phyloP scores from a whole-genome alignment of 2,113 vertebrate species.

The Alectura lathami region DNA sequence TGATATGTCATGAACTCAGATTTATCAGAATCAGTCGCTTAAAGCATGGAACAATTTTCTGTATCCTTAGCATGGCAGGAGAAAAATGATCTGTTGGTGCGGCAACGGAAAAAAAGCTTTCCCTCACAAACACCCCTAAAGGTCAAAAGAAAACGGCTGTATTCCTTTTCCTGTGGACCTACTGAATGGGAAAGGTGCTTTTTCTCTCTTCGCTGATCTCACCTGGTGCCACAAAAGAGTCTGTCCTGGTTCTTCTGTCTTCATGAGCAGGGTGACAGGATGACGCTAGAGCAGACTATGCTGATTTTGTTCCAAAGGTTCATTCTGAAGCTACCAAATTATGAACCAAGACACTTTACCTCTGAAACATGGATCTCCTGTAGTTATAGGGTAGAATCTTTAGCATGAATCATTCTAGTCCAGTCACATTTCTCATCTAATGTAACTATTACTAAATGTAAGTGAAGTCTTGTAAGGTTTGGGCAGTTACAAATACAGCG shows the following conservation, averaged over 20 bases:
- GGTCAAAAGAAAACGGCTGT: neutral
- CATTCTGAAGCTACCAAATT: neutral
- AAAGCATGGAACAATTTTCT: neutral
- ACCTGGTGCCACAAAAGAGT: neutral
- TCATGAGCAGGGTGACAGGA: neutral
- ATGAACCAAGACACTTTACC: neutral
- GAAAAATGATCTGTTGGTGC: neutral
- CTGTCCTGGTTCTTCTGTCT: neutral
- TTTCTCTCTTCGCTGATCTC: neutral
- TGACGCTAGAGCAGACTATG: neutral
- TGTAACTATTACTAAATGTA: neutral
- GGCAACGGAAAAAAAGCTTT: neutral
- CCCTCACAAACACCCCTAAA: neutral
- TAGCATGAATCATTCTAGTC: neutral
- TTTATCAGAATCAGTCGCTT: neutral
- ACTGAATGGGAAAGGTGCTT: neutral
- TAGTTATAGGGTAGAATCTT: neutral
- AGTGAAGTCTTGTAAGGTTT: neutral
- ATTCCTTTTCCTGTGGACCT: neutral
- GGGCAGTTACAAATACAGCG: neutral
- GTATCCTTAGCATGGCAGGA: neutral
- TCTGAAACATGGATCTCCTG: neutral
- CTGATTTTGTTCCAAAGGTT: neutral
- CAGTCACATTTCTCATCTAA: neutral
- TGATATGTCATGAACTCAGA: neutral